phyloP scores from a whole-genome alignment of 2,113 vertebrate species.

The Daphoenositta chrysoptera region DNA sequence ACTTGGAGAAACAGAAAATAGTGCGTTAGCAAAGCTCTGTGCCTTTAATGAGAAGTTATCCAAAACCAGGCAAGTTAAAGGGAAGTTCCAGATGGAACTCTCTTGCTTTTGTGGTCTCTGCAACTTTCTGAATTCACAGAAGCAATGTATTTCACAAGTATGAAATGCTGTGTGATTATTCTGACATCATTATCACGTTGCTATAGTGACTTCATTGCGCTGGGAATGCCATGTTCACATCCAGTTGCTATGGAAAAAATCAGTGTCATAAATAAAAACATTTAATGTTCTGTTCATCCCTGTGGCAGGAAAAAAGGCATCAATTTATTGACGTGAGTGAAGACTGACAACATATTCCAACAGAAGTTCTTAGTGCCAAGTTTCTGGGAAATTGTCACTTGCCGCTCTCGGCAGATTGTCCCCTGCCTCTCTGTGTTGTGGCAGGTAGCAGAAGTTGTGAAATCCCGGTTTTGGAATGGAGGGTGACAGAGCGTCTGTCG shows the following conservation, averaged over 20 bases:
- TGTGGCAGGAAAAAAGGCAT: background rate
- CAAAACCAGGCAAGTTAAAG: background rate
- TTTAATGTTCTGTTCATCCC: background rate
- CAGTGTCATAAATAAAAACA: constrained; percentile 35
- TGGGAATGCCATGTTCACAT: constrained; percentile 16
- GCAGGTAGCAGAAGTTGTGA: constrained; percentile 50
- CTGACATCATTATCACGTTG: constrained; percentile 40
- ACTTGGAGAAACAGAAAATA: background rate
- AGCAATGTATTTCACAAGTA: background rate
- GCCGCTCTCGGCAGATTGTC: background rate
- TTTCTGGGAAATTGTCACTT: background rate
- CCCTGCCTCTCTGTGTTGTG: background rate
- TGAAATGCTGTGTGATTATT: background rate
- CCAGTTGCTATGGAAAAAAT: constrained; percentile 34
- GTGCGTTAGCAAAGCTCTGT: rapidly evolving
- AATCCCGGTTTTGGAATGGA: background rate
- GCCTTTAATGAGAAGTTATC: background rate
- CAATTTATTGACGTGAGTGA: background rate
- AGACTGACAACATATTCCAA: background rate
- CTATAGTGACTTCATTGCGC: background rate
- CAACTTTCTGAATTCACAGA: background rate
- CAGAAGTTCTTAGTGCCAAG: background rate
- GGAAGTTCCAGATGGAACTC: background rate
- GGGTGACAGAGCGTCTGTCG: background rate
- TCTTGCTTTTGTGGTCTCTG: background rate